phyloP scores from a whole-genome alignment of 2,888 invertebrate species.

The Macropis europaea region DNA sequence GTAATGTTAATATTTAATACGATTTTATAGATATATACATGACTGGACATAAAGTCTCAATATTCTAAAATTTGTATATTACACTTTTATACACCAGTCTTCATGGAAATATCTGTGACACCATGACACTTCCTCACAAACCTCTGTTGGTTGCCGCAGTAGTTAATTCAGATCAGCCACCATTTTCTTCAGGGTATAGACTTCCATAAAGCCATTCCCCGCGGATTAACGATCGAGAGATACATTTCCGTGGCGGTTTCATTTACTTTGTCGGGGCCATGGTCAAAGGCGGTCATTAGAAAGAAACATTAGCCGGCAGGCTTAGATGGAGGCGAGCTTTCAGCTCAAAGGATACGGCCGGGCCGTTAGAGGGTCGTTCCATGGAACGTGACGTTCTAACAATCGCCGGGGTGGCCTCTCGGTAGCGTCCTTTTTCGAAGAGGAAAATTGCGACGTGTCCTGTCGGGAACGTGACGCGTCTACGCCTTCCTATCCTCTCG shows the following conservation, averaged over 20 bases:
- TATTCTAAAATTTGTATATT: no score
- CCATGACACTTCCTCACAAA: no score
- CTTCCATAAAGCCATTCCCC: no score
- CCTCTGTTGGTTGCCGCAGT: no score
- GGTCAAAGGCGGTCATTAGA: slow-evolving; percentile 28
- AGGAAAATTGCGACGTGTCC: slow-evolving; percentile 64
- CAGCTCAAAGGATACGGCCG: slow-evolving; percentile 37
- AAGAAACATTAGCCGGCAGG: slow-evolving; percentile 3
- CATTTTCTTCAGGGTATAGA: no score
- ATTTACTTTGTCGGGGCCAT: not conserved
- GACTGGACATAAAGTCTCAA: no score
- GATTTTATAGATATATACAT: no score
- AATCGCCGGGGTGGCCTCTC: slow-evolving; percentile 39
- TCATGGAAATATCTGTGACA: no score
- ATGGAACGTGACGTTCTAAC: slow-evolving; percentile 57
- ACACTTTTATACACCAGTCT: no score
- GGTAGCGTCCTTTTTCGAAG: slow-evolving; percentile 56
- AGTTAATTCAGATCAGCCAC: no score
- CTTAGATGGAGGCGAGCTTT: not conserved
- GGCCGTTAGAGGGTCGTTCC: slow-evolving; percentile 58
- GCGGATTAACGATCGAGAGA: not conserved
- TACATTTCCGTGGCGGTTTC: not conserved
- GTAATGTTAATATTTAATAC: no score
- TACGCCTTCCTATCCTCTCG: not conserved
- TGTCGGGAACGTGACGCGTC: slow-evolving; percentile 52